These are phyloP conservation scores for Anarhynchus alexandrinus DNA, from an alignment of 2,113 vertebrate species.

Conservation along the genomic window DNA sequence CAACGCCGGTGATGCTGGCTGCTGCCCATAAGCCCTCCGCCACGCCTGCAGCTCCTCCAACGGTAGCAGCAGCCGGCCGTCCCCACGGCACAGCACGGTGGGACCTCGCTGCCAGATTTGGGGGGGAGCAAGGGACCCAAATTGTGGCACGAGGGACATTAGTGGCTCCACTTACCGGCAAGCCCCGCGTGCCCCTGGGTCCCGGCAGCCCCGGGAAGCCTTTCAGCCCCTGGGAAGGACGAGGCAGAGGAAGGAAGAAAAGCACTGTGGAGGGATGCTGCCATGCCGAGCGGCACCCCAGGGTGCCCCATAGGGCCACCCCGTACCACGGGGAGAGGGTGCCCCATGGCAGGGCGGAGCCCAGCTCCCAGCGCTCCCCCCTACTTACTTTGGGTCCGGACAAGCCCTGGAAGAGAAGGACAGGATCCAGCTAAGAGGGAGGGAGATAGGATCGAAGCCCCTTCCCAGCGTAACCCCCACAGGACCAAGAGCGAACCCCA, in stretches of 20 bases:
- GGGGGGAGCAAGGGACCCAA: background rate
- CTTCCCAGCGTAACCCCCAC: fast-evolving
- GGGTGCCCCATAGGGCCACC: fast-evolving
- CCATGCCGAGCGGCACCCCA: background rate
- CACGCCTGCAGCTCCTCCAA: fast-evolving
- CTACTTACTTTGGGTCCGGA: conserved; percentile 80
- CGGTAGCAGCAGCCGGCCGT: fast-evolving
- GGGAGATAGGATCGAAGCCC: background rate
- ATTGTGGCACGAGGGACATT: fast-evolving
- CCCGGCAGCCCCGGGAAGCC: conserved; percentile 81
- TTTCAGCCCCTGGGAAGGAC: conserved; percentile 78
- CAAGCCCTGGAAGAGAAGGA: conserved; percentile 72
- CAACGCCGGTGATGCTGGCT: background rate
- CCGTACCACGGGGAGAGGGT: background rate
- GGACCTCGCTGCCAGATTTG: fast-evolving
- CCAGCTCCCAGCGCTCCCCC: fast-evolving
- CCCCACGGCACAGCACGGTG: fast-evolving
- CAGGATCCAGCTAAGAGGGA: background rate
- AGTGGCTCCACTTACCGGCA: conserved; percentile 69
- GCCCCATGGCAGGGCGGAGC: background rate
- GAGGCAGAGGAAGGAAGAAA: background rate
- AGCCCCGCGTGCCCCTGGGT: conserved; percentile 69
- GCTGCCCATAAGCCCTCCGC: background rate
- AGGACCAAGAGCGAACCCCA: background rate
- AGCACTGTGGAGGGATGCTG: background rate